These are phyloP conservation scores for Cairina moschata DNA, from an alignment of 2,113 vertebrate genomes.

Conservation along the genomic window DNA sequence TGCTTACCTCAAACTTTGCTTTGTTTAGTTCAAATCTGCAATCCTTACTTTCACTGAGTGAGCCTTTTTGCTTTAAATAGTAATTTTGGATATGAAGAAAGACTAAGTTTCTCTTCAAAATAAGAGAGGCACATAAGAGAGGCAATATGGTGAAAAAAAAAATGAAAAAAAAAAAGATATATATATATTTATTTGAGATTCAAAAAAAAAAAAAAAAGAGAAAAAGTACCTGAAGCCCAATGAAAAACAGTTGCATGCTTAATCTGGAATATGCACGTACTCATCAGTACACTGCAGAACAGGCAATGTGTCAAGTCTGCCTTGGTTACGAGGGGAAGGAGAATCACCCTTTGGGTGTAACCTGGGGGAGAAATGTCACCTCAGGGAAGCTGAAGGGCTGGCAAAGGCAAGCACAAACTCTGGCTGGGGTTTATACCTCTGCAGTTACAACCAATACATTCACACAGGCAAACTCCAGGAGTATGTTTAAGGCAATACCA, in stretches of 20 bases:
- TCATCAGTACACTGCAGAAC: neutral
- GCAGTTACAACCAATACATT: neutral
- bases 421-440: neutral
- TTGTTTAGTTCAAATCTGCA: neutral
- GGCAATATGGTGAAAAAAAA: neutral
- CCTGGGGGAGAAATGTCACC: neutral
- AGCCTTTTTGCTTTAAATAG: neutral
- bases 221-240: neutral
- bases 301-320: neutral
- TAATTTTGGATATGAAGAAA: neutral
- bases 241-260: rapidly evolving
- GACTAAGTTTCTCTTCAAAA: neutral
- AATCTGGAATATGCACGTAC: neutral
- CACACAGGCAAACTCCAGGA: neutral
- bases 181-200: neutral
- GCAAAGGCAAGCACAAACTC: neutral
- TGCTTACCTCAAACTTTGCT: neutral
- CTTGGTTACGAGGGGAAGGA: neutral
- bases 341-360: neutral
- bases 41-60: neutral
- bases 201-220: neutral
- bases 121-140: neutral
- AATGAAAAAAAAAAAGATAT: too few species aligned
- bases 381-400: neutral
- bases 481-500: neutral